These are phyloP conservation scores for Galerucella pusilla DNA, from an alignment of 2,888 invertebrate species.

Conservation along the genomic window DNA sequence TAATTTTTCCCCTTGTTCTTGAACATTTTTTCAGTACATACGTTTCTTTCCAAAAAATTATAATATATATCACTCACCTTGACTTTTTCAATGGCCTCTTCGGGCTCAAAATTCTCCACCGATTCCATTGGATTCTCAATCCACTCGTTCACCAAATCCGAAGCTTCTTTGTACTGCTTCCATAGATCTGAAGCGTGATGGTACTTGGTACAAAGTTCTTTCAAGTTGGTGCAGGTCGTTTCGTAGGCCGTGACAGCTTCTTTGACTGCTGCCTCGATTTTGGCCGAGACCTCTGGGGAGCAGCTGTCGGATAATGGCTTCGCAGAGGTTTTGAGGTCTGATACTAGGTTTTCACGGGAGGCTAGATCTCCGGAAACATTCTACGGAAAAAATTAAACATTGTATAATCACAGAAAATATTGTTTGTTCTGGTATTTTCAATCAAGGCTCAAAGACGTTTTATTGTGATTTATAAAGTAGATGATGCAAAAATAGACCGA, in stretches of 20 bases:
- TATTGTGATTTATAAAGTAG: too few species aligned
- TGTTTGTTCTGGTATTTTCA: not conserved
- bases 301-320: conserved; percentile 78
- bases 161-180: conserved; percentile 83
- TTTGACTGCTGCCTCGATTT: conserved; percentile 79
- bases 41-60: conserved; percentile 5
- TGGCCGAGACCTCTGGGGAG: conserved; percentile 77
- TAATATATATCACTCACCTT: conserved; percentile 68
- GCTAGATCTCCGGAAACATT: conserved; percentile 81
- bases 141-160: conserved; percentile 80
- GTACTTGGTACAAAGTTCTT: conserved; percentile 80
- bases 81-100: conserved; percentile 76
- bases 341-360: conserved; percentile 78
- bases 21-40: not conserved
- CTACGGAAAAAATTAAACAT: conserved; percentile 64
- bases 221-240: conserved; percentile 81
- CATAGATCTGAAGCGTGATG: conserved; percentile 85
- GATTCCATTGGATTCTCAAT: conserved; percentile 81
- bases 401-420: not conserved
- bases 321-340: conserved; percentile 77
- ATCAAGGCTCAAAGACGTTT: not conserved
- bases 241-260: conserved; percentile 84
- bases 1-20: not conserved
- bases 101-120: conserved; percentile 77
- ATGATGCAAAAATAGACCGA: not conserved